Base-by-base conservation (phyloP, 1,140 invertebrate species). In the Bombyx mandarina region DNA sequence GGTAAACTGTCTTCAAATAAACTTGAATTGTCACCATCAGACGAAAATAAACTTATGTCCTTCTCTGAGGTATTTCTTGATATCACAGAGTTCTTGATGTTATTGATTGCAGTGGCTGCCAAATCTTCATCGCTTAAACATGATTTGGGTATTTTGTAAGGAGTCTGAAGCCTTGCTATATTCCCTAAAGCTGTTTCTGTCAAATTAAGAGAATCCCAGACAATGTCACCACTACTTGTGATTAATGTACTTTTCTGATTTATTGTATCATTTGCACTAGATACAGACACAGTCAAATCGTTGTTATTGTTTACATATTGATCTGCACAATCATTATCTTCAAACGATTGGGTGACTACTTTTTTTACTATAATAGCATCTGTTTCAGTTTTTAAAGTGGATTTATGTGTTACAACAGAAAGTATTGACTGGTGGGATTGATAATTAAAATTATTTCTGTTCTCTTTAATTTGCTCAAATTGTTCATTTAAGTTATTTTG, bases 1-100 rank as follows among this genome's bases (percentile, higher is more conserved):
- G 75, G 69, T 42, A 88, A 73, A 58, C 73, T 82, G 54, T 90
- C 90, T 67, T 91, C 88, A 66, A 91, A 89, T 43, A 91, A 77
- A 69, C 75, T 83, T 10, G 78, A 73, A 73, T 73, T 81, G 57
- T 84, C 85, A 47, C 69, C 77, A 26, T 86, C 82, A 43, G 80
- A 80, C 18, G 82, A 82, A 73, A 84, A 83, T 22, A 87, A 60
- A 65, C 80, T 85, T 44, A 82, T 56, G 61, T 85, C 82, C 73
- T 80, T 83, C 7, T 58, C 45, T 26, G 72, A 68, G 48, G 52
- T 58, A 56, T 35, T 53, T 58, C 69, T 74, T 55, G 59, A 58
- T 54, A 49, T 60, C 12, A 45, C 47, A 8, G 54, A 60, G 43
- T 58, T 62, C 49, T 67, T 57, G 22, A 58, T 56, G n/a, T 52